A percentile compares a stretch with the other conserved stretches of the same genome.
These are phyloP conservation scores for Henricia sp. DNA, from an alignment of 53 echinoderm and acorn worm species.

Conservation along the genomic window DNA sequence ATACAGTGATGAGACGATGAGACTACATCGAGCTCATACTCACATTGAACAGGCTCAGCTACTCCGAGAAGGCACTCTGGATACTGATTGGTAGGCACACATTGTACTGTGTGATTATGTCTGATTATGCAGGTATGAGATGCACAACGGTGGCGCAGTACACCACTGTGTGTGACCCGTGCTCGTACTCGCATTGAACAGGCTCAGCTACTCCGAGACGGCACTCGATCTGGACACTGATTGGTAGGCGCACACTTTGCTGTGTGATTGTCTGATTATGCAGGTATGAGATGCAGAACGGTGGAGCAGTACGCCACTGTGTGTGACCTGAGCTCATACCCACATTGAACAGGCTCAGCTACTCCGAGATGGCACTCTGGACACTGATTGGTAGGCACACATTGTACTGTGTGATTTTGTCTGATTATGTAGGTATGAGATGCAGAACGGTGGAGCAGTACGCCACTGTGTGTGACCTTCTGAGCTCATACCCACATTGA, in stretches of 20 bases:
- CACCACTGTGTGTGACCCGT: conserved; percentile 81
- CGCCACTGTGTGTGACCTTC: too few relatives aligned
- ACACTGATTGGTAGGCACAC: too few relatives aligned
- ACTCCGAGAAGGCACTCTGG: conserved; percentile 73
- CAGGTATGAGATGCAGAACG: conserved; percentile 82
- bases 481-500: conserved; percentile 76
- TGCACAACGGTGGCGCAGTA: conserved; percentile 47
- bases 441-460: too few relatives aligned
- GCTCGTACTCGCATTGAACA: conserved; percentile 79
- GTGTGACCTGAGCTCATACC: conserved; percentile 79
- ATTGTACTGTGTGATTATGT: too few relatives aligned
- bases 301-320: conserved; percentile 66
- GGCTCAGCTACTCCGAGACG: conserved; percentile 76
- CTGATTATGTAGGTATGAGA: conserved; percentile 59
- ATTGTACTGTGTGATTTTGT: conserved; percentile 74
- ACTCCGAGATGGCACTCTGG: too few relatives aligned
- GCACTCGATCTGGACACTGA: conserved; percentile 85
- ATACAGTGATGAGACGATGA: conserved; percentile 66
- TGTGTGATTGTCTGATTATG: too few relatives aligned
- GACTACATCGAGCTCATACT: conserved; percentile 65
- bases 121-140: conserved; percentile 94
- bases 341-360: conserved; percentile 89
- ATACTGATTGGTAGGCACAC: conserved; percentile 77
- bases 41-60: conserved; percentile 89
- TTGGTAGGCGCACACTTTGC: conserved; percentile 58